Base-by-base conservation (phyloP, 2,797 vertebrate species). In the Telmatherina bonti region DNA sequence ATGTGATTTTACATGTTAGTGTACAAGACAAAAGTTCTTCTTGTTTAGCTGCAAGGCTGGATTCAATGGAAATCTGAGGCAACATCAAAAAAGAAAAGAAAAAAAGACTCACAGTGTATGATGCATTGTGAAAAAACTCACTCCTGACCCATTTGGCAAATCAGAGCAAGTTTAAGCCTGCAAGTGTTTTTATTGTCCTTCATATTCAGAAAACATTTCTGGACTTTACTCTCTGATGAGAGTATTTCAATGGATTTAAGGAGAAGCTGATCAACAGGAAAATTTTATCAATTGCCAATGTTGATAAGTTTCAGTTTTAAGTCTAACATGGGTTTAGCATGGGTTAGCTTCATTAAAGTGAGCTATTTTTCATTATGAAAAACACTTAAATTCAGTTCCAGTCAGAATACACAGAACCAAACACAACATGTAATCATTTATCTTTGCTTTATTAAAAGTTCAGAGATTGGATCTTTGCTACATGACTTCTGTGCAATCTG, bases 391-490 rank as follows among this genome's bases (percentile, higher is more conserved):
- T 45, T 20, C 41, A 45, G 43, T 24, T 26, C n/a, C 7, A 8
- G 18, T 47, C 8, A 10, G 51, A 43, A 26, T 47, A 45, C 20
- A 15, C 18, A 54, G 27, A 54, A 18, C 13, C 2, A 29, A 27
- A 29, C 2, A 30, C 13, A 29, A 16, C 22, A 27, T 5, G 4
- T 29, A 27, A 22, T 35, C 63, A 54, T 63, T 73, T 69, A 5
- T 58, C 18, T 20, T 27, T 27, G 18, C 27, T 36, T 43, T 53
- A n/a, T 45, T 45, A 18, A 57, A 49, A 76, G 67, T 66, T 79
- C 72, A 31, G 29, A 47, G 61, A n/a, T n/a, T n/a, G n/a, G n/a
- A n/a, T n/a, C 67, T 33, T 27, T 56, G 72, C 36, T 77, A 70
- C 79, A 63, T 78, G 70, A 51, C 69, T 72, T 57, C 49, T 61